Percentiles rank a stretch among this genome's conserved stretches.
Evolutionary conservation across 2,888 invertebrate genomes (phyloP).

Genomic region (Sphaerophoria taeniata): DNA sequence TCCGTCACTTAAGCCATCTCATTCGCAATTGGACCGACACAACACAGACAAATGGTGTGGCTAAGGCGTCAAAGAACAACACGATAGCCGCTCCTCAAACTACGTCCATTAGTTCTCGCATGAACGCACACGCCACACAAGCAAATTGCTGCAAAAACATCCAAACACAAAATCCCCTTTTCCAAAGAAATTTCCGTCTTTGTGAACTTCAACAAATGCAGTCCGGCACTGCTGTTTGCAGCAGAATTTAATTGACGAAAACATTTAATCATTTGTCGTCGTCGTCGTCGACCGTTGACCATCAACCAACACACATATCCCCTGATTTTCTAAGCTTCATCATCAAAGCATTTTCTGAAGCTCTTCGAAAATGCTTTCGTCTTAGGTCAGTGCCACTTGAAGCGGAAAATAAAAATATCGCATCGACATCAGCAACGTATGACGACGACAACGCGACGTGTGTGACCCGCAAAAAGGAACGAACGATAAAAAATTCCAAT

Average conservation of each 20-base stretch:
- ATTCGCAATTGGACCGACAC: constrained; percentile 57
- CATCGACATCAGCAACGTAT: constrained; percentile 45
- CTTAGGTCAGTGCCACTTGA: constrained; percentile 73
- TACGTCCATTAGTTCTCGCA: background rate
- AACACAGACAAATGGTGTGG: constrained; percentile 21
- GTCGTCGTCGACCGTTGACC: constrained; percentile 15
- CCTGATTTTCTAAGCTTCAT: constrained; percentile 51
- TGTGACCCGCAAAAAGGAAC: constrained; percentile 65
- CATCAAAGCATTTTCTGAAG: constrained; percentile 23
- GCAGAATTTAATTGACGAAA: constrained; percentile 69
- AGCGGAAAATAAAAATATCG: constrained; percentile 66
- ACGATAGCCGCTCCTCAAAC: constrained; percentile 17
- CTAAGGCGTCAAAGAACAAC: background rate
- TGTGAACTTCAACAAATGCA: background rate
- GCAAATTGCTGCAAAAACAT: background rate
- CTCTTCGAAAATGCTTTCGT: constrained; percentile 67
- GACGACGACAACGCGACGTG: no score
- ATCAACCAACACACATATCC: constrained; percentile 51
- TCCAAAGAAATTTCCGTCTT: constrained; percentile 48
- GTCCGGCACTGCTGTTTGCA: constrained; percentile 17
- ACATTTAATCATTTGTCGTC: constrained; percentile 68
- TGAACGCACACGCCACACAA: constrained; percentile 28
- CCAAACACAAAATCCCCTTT: constrained; percentile 50
- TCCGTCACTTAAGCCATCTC: constrained; percentile 59
- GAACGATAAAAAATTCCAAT: constrained; percentile 68